Conservation (phyloP, 2,888 invertebrate species). For the Taphrorychus bicolor region DNA sequence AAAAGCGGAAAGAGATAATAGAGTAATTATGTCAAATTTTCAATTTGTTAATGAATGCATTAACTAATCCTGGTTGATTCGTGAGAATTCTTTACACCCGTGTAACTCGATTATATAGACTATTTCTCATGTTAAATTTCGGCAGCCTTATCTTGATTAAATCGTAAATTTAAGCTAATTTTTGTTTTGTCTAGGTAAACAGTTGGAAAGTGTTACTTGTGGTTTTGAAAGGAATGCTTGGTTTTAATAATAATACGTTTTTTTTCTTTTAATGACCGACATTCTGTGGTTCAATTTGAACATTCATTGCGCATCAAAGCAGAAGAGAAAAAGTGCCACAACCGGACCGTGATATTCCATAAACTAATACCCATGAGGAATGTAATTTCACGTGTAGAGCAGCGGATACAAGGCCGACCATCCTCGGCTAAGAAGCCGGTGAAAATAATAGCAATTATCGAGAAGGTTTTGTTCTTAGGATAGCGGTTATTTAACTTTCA, state of each 20-base stretch:
- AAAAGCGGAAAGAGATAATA: slow-evolving; percentile 34
- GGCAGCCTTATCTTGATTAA: neutral
- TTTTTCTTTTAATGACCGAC: neutral
- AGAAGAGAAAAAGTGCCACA: neutral
- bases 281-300: slow-evolving; percentile 10
- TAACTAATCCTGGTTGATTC: slow-evolving; percentile 30
- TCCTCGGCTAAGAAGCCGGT: slow-evolving; percentile 46
- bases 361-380: slow-evolving; percentile 43
- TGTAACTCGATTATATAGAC: neutral
- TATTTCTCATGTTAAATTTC: neutral
- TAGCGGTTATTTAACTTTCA: too few relatives aligned
- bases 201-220: too few relatives aligned
- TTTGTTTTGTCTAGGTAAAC: too few relatives aligned
- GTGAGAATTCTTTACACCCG: slow-evolving; percentile 21
- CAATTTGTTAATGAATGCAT: slow-evolving; percentile 35
- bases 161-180: too few relatives aligned
- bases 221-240: too few relatives aligned
- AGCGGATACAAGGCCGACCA: slow-evolving; percentile 46
- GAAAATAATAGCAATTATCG: slow-evolving; percentile 50
- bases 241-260: too few relatives aligned
- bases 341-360: slow-evolving; percentile 21
- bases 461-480: too few relatives aligned
- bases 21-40: slow-evolving; percentile 36
- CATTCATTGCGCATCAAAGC: neutral
- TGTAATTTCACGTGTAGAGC: slow-evolving; percentile 49